Base-by-base conservation (phyloP, 2,888 invertebrate genomes). In the Calameuta filiformis region DNA sequence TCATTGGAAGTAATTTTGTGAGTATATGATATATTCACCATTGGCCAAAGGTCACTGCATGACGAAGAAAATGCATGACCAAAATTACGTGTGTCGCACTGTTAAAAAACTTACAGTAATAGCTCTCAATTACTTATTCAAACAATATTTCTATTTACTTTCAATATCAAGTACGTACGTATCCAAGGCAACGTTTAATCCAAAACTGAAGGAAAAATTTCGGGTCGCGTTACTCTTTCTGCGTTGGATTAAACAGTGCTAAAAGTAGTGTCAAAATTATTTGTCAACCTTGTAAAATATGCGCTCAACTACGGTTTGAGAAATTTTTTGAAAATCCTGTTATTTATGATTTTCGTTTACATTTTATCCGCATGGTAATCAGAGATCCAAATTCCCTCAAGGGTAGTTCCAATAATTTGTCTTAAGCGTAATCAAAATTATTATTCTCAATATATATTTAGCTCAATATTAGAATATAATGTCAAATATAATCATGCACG, bases 1-100 rank as follows among this genome's bases (percentile, higher is more conserved):
- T 91, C 91, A 90, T 89, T 91, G 91, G 91, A 91, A 91, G 85
- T 91, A 91, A 91, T 89, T 73, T 89, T 87, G 91, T 91, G 88
- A 91, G 91, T 91, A 91, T 89, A 82, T 81, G 68, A 91, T 89
- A 82, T 81, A 69, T 78, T 81, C 82, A 76, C 79, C 83, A 81
- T 78, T 77, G 81, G 79, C 81, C 77, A 83, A 84, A 80, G 80
- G 76, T 79, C 87, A 85, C 84, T 86, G 87, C 87, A 89, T 88
- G 88, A 79, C 75, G 83, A 23, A 23, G 6, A 23, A 56, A 56
- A 56, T 56, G 56, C 56, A 56, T 56, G 56, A 56, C 23, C 56
- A 56, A 56, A 23, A 9, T 23, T 23, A 56, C 56, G 56, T 56
- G 56, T 56, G 56, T 23, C 23, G 56, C 56, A 56, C 56, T 23